Conservation (phyloP, 2,888 invertebrate species). For the Sminthurinus aureus region DNA sequence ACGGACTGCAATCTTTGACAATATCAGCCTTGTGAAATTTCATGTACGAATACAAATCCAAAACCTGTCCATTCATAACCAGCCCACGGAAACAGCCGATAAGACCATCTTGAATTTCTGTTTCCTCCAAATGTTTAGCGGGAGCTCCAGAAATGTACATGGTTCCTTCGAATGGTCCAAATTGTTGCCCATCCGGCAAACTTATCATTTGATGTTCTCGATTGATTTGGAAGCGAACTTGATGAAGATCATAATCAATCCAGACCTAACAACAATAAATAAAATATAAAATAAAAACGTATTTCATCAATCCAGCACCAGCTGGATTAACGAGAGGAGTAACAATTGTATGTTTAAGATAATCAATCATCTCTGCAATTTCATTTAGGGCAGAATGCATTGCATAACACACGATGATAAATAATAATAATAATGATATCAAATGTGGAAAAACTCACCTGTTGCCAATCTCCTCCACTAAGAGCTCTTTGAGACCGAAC, state of each 20-base stretch:
- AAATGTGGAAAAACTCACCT: too few relatives aligned
- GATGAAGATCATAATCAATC: slow-evolving; percentile 94
- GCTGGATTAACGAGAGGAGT: slow-evolving; percentile 62
- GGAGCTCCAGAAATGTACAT: slow-evolving; percentile 95
- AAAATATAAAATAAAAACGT: too few relatives aligned
- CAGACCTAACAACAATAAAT: too few relatives aligned
- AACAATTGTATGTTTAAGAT: slow-evolving; percentile 70
- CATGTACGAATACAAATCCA: slow-evolving; percentile 92
- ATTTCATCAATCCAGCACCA: too few relatives aligned
- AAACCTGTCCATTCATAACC: slow-evolving; percentile 88
- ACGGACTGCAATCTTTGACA: slow-evolving; percentile 91
- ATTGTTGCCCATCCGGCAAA: slow-evolving; percentile 81
- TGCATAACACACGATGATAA: slow-evolving; percentile 78
- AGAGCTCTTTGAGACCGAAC: slow-evolving; percentile 82
- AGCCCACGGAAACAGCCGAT: slow-evolving; percentile 94
- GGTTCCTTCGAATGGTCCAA: slow-evolving; percentile 90
- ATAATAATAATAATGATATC: too few relatives aligned
- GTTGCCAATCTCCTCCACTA: slow-evolving; percentile 95
- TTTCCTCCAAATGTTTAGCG: slow-evolving; percentile 66
- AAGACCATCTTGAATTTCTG: slow-evolving; percentile 80
- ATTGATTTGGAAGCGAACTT: slow-evolving; percentile 91
- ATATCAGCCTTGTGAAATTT: slow-evolving; percentile 90
- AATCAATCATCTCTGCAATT: slow-evolving; percentile 71
- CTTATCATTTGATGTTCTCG: slow-evolving; percentile 84
- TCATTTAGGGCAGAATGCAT: slow-evolving; percentile 79